Evolutionary conservation across 1,140 invertebrate species (phyloP).

Genomic region (Drosophila melanica): DNA sequence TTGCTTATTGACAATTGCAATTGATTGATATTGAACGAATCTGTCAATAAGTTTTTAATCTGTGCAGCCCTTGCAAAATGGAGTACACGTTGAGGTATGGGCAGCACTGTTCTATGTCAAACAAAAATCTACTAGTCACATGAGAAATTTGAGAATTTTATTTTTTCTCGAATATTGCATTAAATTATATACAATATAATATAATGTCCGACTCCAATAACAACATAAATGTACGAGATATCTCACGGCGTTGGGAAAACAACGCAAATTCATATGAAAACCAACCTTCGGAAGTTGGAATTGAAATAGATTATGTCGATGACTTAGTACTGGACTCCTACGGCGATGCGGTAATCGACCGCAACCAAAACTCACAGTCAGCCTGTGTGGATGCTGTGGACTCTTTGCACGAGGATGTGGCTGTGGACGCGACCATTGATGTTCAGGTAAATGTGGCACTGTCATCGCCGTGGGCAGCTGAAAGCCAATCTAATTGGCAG

Average conservation of each 20-base stretch:
- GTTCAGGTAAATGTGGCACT: background rate
- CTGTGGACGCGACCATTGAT: no score
- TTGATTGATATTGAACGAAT: background rate
- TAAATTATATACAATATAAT: background rate
- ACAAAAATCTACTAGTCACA: conserved; percentile 8
- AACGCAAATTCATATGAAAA: background rate
- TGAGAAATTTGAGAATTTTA: background rate
- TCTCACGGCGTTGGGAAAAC: background rate
- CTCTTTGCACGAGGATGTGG: background rate
- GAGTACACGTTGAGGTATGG: background rate
- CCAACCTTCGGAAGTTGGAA: background rate
- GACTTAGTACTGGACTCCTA: background rate
- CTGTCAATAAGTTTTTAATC: background rate
- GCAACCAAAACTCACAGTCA: background rate
- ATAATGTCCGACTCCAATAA: conserved; percentile 19
- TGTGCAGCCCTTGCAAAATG: background rate
- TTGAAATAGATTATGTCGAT: background rate
- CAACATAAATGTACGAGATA: background rate
- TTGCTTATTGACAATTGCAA: no score
- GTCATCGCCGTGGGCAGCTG: background rate
- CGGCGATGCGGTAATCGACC: background rate
- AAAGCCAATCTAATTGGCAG: background rate
- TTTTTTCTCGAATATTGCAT: background rate
- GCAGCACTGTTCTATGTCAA: conserved; percentile 2
- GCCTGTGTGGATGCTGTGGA: background rate